Evolutionary conservation across 2,888 invertebrate genomes (phyloP), one percentile per base, ranked within the genome.

Genomic region (Steromphala cineraria): DNA sequence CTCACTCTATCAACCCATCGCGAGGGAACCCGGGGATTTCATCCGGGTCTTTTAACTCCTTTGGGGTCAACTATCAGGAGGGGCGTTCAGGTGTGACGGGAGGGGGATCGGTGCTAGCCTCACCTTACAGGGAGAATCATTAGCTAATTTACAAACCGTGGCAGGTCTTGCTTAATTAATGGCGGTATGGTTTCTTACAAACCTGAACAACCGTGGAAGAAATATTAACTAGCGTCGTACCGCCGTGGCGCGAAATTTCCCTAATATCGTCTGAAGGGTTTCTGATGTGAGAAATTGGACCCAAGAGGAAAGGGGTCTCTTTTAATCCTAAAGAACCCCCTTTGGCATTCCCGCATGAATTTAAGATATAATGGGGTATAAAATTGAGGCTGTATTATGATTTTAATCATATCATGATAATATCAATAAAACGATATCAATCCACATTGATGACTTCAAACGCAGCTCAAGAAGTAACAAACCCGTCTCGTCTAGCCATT

Each of bases 81-180:
- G 36, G 19, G 46, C 46, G 46, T 46, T 46, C 46, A 46, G 13
- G 46, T 13, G 46, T 46, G 46, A 46, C 46, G 13, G 46, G 46
- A 10, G 46, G 46, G 46, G 46, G 46, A 46, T 46, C 46, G 46
- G 36, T 13, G 36, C 36, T n/a, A 36, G 19, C 40, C 36, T 19
- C 71, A 15, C n/a, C 71, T 36, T 71, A 71, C 40, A 71, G 24
- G 36, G 71, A 17, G 36, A 28, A 40, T 71, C 71, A 71, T 71
- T 71, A 71, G 71, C 71, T 71, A 71, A 71, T 71, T 71, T 71
- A 71, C 71, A 71, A 71, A 71, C 24, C 17, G 71, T 71, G 71
- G 28, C 31, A 71, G 36, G 10, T 36, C 31, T 36, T 17, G n/a
- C 8, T 71, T 40, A 71, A 71, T 71, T 71, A 71, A 71, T 71